Evolutionary conservation across 1,140 invertebrate genomes (phyloP), one percentile per base, ranked within the genome.

Genomic region (Magallana angulata): DNA sequence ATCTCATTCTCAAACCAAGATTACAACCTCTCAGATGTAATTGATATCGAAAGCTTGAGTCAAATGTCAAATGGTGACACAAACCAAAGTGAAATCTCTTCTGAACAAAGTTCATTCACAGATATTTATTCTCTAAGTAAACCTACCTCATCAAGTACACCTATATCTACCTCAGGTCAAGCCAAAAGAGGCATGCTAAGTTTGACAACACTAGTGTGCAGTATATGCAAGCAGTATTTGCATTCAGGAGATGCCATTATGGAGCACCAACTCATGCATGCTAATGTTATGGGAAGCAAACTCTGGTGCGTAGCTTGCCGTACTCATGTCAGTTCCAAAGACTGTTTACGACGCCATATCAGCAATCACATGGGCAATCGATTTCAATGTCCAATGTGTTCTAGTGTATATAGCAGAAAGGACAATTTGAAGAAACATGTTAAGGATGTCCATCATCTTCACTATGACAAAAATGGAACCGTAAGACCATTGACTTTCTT

Each of bases 401-500:
- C 81, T n/a, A 82, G 57, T 82, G 81, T 58, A 14, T 82, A 82
- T 82, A 82, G 48, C 18, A 56, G 81, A 16, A 82, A 82, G 57
- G 81, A 82, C 48, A 82, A 82, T 82, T 58, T 82, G 48, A 57
- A 82, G 18, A 82, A 82, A 82, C 81, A 82, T 58, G 57, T 82
- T 9, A 82, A 58, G 57, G 81, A 82, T 57, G 81, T 58, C 18
- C 81, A 82, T 58, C 57, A 76, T 76, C 36, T 30, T 30, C 68
- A 76, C 11, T 76, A 76, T 76, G 68, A 76, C 68, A 76, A 76
- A 30, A 76, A 76, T 76, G 68, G 68, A 24, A 76, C 12, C 30
- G 24, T 76, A 1, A 76, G 68, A 36, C 68, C 68, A 76, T 76
- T 76, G 36, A 30, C 36, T 11, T 4, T 30, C 14, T 76, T 76